Evolutionary conservation across 92 coral and sea anemone genomes (phyloP), one percentile per base, ranked within the genome.

Genomic region (Paramuricea clavata): DNA sequence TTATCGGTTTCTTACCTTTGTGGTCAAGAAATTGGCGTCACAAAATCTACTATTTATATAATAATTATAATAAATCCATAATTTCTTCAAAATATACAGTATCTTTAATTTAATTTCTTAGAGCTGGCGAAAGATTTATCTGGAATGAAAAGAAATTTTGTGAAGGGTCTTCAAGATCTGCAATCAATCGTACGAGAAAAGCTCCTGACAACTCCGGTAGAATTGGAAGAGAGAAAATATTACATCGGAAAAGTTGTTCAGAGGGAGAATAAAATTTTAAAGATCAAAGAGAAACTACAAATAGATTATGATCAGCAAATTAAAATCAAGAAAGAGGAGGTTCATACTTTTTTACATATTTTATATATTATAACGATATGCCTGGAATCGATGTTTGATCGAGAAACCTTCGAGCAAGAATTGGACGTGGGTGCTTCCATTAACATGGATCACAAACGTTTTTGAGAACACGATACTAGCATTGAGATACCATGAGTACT

Each of bases 241-340:
- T 88, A 92, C 64, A 87, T 95, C 31, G 82, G 86, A 17, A 91
- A 95, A 41, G 92, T 95, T 22, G 87, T 95, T 21, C 90, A 73
- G 71, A 85, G 98, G 27, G 98, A 95, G 59, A 89, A 92, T 67
- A 95, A 89, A 81, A 92, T 95, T 6, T 85, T 86, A 77, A 92
- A 93, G 13, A 36, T 88, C 31, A 85, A 78, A 21, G 95, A 92
- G 75, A 92, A 87, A 49, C 93, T 95, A 41, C 91, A 95, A 70
- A 32, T 87, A 2, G 91, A 89, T 34, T 94, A 87, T 82, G 81
- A 78, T 28, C 92, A 83, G 13, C 95, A 97, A 12, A 89, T 95
- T 0, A 85, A 90, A 69, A 94, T 86, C 47, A 95, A 95, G 80
- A 91, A 89, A 27, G 78, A 74, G 17, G 98, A 95, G 98, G 98